Conservation (phyloP, 2,113 vertebrate genomes). For the Semnornis frantzii region DNA sequence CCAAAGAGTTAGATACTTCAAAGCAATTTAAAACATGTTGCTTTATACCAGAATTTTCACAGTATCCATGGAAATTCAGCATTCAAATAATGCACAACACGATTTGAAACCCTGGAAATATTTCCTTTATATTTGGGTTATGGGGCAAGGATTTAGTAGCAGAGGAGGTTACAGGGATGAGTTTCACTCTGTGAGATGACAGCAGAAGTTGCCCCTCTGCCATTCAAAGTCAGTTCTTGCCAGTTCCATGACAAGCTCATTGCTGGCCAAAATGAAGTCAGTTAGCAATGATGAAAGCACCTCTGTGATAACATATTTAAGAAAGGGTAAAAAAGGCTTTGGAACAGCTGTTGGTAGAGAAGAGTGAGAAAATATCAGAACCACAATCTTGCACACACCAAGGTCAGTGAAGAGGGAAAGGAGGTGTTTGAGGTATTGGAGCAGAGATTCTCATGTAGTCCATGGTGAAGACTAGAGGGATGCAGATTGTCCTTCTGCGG, state of each 20-base stretch:
- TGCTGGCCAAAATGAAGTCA: background rate
- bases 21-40: background rate
- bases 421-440: too few relatives aligned
- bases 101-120: background rate
- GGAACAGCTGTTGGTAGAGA: too few relatives aligned
- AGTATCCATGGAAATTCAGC: background rate
- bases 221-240: background rate
- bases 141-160: background rate
- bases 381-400: too few relatives aligned
- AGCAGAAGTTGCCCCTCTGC: background rate
- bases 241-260: background rate
- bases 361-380: too few relatives aligned
- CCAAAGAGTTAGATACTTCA: background rate
- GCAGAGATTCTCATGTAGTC: background rate
- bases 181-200: background rate
- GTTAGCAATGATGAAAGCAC: too few relatives aligned
- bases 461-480: accelerated
- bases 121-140: background rate
- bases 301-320: background rate
- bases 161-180: background rate
- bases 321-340: background rate
- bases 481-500: background rate
- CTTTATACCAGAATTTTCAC: background rate
- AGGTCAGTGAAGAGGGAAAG: too few relatives aligned
- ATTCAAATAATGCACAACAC: background rate